These are phyloP conservation scores for Andrena dorsata DNA, from an alignment of 2,888 invertebrate species.

Conservation along the genomic window DNA sequence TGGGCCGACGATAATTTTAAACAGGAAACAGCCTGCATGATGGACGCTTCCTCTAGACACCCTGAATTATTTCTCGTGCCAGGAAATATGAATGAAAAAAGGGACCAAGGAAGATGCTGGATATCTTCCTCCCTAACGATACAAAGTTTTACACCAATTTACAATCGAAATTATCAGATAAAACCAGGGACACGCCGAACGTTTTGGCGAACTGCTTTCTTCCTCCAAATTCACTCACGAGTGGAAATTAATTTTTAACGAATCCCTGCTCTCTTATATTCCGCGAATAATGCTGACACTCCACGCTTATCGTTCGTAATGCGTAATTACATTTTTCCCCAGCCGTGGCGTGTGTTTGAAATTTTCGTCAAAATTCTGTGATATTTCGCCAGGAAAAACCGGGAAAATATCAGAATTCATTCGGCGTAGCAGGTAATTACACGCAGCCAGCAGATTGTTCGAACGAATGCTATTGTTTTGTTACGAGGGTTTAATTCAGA, in stretches of 20 bases:
- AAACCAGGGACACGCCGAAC: too few species aligned
- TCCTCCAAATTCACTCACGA: too few species aligned
- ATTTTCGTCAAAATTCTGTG: conserved; percentile 3
- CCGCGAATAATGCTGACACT: neutral
- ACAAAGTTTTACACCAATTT: neutral
- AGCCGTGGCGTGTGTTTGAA: neutral
- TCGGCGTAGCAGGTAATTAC: conserved; percentile 18
- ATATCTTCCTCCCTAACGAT: neutral
- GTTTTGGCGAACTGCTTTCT: too few species aligned
- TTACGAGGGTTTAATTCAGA: conserved; percentile 9
- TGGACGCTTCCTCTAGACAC: conserved; percentile 19
- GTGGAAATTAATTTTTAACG: too few species aligned
- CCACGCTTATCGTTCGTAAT: neutral
- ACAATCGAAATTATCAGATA: neutral
- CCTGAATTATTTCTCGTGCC: conserved; percentile 32
- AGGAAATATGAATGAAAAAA: conserved; percentile 12
- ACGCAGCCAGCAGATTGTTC: neutral
- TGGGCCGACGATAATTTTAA: conserved; percentile 21
- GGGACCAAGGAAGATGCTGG: neutral
- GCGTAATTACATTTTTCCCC: neutral
- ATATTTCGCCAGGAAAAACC: neutral
- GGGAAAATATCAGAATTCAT: neutral
- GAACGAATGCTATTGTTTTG: conserved; percentile 21
- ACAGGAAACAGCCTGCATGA: conserved; percentile 15
- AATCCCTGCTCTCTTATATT: too few species aligned